Base-by-base conservation (phyloP, 2,797 vertebrate species). In the Onychomys torridus region DNA sequence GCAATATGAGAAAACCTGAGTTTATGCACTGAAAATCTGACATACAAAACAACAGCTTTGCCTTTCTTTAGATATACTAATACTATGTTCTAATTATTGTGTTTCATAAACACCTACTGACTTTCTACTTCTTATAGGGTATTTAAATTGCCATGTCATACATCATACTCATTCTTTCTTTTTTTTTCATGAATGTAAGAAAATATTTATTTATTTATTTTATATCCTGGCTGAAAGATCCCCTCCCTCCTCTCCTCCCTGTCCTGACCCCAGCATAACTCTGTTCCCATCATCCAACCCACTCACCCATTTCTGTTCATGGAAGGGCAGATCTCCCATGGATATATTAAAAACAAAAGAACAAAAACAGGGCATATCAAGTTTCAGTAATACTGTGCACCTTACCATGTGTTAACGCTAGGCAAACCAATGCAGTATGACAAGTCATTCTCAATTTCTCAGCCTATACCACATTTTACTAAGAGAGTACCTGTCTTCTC, bases 1-100 rank as follows among this genome's bases (percentile, higher is more conserved):
- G 82, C 23, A 29, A 71, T 95, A 86, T 43, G 81, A 90, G 55
- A 92, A 96, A 69, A 93, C 25, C 75, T 96, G 46, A 84, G 34
- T 16, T 55, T 63, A 78, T 75, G 29, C 40, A 46, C 5, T 67
- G 61, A 93, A 55, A 65, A 37, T 92, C 25, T 69, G 40, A 77
- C 34, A 59, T 49, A 52, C 2, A 88, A 55, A n/a, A 34, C 19
- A 96, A 91, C 8, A 79, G 21, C 16, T 65, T 84, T 46, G 43
- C 11, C 37, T 49, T 25, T 85, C 17, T 49, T n/a, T 4, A 23
- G 61, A 25, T 69, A 85, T n/a, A 63, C n/a, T 49, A 84, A 65
- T 57, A 67, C 29, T 92, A 23, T 27, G 75, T 78, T 73, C 7
- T 93, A 90, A 90, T 67, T 84, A 55, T 79, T 85, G 1, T 59